Evolutionary conservation across 2,797 vertebrate species (phyloP).

Genomic region (Ambastaia sidthimunki): DNA sequence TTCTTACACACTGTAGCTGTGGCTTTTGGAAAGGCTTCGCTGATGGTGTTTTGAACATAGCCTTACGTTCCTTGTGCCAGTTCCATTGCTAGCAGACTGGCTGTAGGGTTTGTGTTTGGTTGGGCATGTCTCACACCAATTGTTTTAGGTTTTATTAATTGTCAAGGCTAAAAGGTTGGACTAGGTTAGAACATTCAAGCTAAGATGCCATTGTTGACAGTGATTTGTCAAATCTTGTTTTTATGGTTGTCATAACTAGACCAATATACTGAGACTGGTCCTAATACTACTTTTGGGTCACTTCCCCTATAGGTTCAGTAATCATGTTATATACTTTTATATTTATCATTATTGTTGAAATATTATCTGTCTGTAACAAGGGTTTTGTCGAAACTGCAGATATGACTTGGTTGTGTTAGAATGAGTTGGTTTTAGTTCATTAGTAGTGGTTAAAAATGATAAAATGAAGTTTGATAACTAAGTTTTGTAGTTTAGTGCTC

Average conservation of each 20-base stretch:
- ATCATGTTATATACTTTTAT: background rate
- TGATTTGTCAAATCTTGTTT: background rate
- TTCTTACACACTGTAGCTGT: slow-evolving; percentile 32
- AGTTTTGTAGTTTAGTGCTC: background rate
- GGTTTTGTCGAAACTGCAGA: background rate
- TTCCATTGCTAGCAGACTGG: background rate
- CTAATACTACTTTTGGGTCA: background rate
- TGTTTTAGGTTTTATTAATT: background rate
- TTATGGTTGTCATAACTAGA: background rate
- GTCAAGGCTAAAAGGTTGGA: background rate
- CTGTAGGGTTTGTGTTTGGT: slow-evolving; percentile 3
- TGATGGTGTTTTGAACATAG: slow-evolving; percentile 33
- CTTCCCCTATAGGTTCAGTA: background rate
- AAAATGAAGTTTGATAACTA: too few relatives aligned
- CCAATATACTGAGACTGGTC: background rate
- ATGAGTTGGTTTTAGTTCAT: too few relatives aligned
- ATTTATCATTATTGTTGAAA: background rate
- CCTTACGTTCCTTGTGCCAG: background rate
- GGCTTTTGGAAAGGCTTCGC: slow-evolving; percentile 22
- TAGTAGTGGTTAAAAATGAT: too few relatives aligned
- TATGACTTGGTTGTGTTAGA: too few relatives aligned
- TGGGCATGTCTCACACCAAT: background rate
- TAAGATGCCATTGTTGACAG: background rate
- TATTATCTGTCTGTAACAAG: background rate
- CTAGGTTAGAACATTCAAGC: background rate